phyloP scores from a whole-genome alignment of 2,888 invertebrate genomes.

The Perizoma affinitatum region DNA sequence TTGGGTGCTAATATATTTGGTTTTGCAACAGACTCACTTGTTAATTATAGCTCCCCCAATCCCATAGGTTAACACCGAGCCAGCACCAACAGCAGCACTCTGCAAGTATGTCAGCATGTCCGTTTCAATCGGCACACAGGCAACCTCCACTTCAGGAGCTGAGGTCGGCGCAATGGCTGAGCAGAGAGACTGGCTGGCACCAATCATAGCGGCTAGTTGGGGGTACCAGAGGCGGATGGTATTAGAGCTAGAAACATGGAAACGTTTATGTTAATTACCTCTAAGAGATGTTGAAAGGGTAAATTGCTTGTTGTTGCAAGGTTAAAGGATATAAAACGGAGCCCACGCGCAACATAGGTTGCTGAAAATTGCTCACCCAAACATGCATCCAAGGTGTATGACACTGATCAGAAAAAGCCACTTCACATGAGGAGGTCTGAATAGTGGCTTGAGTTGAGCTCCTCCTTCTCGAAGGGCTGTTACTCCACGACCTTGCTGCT shows the following conservation, averaged over 20 bases:
- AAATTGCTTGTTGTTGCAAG: too few relatives aligned
- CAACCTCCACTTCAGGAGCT: constrained; percentile 36
- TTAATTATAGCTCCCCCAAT: constrained; percentile 78
- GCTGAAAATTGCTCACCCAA: constrained; percentile 61
- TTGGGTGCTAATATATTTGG: too few relatives aligned
- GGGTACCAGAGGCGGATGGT: constrained; percentile 94
- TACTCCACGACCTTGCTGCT: constrained; percentile 63
- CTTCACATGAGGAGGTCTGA: constrained; percentile 84
- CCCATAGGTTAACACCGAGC: constrained; percentile 86
- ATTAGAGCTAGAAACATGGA: constrained; percentile 84
- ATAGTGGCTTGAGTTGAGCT: constrained; percentile 86
- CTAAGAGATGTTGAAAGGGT: too few relatives aligned
- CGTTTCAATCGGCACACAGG: constrained; percentile 71
- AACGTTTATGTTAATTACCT: neutral
- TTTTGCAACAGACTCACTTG: constrained; percentile 48
- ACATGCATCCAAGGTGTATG: constrained; percentile 70
- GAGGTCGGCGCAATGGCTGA: constrained; percentile 62
- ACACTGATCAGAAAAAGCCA: constrained; percentile 86
- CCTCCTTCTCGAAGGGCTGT: constrained; percentile 84
- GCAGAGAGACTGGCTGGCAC: constrained; percentile 61
- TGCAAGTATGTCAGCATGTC: constrained; percentile 87
- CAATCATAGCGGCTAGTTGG: constrained; percentile 90
- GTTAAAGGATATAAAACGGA: too few relatives aligned
- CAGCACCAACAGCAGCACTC: constrained; percentile 86
- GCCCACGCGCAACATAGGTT: too few relatives aligned